These are phyloP conservation scores for Mesorhabditis sp. DNA, from an alignment of 2,888 invertebrate genomes.

Conservation along the genomic window DNA sequence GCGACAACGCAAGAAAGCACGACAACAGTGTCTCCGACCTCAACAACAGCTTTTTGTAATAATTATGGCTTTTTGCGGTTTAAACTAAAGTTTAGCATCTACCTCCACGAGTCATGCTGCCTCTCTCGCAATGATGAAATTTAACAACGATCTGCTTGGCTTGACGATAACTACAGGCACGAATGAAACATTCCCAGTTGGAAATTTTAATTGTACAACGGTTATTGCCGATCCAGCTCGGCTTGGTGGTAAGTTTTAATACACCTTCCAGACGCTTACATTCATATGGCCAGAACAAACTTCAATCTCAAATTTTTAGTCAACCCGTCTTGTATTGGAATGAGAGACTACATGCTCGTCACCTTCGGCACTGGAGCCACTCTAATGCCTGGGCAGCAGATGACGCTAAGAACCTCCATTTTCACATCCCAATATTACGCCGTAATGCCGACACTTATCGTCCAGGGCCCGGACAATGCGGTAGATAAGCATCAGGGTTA, in stretches of 20 bases:
- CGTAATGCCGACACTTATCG: slow-evolving; percentile 2
- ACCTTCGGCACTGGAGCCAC: background rate
- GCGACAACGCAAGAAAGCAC: too few relatives aligned
- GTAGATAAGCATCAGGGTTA: background rate
- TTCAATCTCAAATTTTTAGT: background rate
- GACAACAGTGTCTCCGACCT: too few relatives aligned
- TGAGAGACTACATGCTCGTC: background rate
- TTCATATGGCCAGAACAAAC: too few relatives aligned
- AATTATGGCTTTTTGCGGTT: too few relatives aligned
- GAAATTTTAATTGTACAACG: background rate
- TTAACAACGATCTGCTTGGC: slow-evolving; percentile 4
- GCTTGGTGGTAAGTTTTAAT: background rate
- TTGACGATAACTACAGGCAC: background rate
- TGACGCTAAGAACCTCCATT: background rate
- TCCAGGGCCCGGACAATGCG: background rate
- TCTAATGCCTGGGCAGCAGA: background rate
- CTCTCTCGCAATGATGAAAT: background rate
- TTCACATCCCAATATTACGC: background rate
- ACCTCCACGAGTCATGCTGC: background rate
- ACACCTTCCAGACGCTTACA: too few relatives aligned
- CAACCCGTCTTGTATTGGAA: background rate
- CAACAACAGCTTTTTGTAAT: too few relatives aligned
- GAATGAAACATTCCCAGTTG: background rate
- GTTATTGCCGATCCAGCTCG: background rate
- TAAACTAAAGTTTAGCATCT: too few relatives aligned